A percentile compares a stretch with the other conserved stretches of the same genome.
Conservation (phyloP, 2,113 vertebrate genomes). For the Tylochromis polylepis region DNA sequence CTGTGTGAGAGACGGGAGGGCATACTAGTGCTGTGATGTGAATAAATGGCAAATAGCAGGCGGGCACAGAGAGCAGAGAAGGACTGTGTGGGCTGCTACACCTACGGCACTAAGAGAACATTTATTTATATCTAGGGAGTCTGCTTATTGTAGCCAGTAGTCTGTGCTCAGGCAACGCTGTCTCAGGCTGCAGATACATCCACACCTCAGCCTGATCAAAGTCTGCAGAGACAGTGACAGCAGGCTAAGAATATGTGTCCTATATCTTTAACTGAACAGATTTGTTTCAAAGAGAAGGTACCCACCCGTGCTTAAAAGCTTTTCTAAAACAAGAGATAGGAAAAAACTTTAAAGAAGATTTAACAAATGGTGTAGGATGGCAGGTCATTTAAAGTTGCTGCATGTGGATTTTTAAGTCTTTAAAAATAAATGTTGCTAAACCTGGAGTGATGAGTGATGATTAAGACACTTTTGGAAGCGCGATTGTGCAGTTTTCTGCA, state of each 20-base stretch:
- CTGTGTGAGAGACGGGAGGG: neutral
- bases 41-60: slow-evolving; percentile 38
- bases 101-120: slow-evolving; percentile 39
- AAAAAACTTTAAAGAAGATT: neutral
- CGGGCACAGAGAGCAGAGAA: slow-evolving; percentile 17
- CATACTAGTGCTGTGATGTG: neutral
- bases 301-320: neutral
- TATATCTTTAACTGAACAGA: slow-evolving; percentile 3
- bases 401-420: neutral
- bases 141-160: slow-evolving; percentile 19
- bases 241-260: slow-evolving; percentile 34
- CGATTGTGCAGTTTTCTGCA: neutral
- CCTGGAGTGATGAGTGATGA: neutral
- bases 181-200: slow-evolving; percentile 10
- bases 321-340: neutral
- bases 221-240: slow-evolving; percentile 20
- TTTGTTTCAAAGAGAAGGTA: slow-evolving; percentile 14
- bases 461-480: neutral
- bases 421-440: neutral
- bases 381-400: neutral
- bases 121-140: slow-evolving; percentile 55
- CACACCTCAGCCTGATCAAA: neutral
- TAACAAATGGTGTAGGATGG: neutral
- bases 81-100: slow-evolving; percentile 39
- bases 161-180: slow-evolving; percentile 12